phyloP scores from a whole-genome alignment of 2,113 vertebrate species.

The Cyanistes caeruleus region DNA sequence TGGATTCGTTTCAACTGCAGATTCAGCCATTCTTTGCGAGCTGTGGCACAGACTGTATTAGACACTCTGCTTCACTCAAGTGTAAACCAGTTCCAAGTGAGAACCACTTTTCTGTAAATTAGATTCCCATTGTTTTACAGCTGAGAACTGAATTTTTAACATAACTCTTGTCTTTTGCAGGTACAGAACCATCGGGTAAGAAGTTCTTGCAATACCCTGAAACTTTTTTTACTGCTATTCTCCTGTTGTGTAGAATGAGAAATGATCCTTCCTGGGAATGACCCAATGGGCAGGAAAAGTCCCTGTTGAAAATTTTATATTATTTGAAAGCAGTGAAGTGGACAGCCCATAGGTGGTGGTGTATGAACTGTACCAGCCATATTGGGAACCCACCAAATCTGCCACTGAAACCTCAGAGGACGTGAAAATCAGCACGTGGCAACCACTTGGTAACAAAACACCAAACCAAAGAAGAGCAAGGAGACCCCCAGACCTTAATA shows the following conservation, averaged over 20 bases:
- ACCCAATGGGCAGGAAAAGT: background rate
- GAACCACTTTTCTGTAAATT: background rate
- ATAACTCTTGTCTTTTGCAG: slow-evolving; percentile 37
- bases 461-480: background rate
- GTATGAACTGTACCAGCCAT: background rate
- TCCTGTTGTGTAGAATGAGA: background rate
- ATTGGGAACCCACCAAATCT: background rate
- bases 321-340: background rate
- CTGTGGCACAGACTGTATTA: slow-evolving; percentile 75
- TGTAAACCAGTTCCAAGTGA: slow-evolving; percentile 65
- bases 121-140: background rate
- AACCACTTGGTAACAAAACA: background rate
- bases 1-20: slow-evolving; percentile 50
- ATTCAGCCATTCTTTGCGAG: slow-evolving; percentile 73
- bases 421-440: background rate
- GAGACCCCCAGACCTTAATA: background rate
- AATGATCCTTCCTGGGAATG: background rate
- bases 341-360: background rate
- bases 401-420: background rate
- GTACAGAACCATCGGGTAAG: slow-evolving; percentile 40
- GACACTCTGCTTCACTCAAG: slow-evolving; percentile 12
- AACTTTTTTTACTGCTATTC: background rate
- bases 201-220: background rate
- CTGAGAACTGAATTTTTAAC: background rate
- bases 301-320: background rate